These are phyloP conservation scores for Puffinus mauretanicus DNA, from an alignment of 2,113 vertebrate species.

Conservation along the genomic window DNA sequence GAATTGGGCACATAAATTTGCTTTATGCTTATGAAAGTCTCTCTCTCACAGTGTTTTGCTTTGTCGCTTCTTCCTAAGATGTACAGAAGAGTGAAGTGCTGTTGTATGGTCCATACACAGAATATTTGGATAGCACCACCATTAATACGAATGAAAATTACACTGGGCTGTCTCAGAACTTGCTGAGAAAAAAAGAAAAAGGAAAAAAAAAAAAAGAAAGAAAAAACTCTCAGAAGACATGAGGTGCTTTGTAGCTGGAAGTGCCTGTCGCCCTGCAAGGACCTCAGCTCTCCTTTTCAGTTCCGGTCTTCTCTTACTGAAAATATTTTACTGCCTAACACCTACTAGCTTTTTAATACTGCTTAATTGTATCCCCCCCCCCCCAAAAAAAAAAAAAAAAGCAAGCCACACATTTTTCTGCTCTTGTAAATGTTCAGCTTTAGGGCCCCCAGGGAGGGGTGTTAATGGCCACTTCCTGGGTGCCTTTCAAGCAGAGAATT, in stretches of 20 bases:
- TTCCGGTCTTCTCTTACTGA: not conserved
- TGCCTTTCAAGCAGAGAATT: slow-evolving; percentile 7
- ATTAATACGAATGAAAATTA: slow-evolving; percentile 1
- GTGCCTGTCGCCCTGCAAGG: not conserved
- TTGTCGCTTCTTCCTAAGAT: not conserved
- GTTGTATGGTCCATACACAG: not conserved
- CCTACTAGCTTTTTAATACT: not conserved
- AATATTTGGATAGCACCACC: not conserved
- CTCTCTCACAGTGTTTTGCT: not conserved
- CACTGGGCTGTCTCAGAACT: not conserved
- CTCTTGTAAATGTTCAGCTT: not conserved
- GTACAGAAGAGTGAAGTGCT: not conserved
- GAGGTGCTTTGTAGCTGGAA: slow-evolving; percentile 6
- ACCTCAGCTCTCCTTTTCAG: not conserved
- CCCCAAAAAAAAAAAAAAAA: not conserved
- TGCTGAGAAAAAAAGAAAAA: not conserved
- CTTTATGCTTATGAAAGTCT: not conserved
- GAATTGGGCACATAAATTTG: not conserved
- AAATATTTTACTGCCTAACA: not conserved
- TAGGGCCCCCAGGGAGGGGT: not conserved
- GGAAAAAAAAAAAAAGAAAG: not conserved
- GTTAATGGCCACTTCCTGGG: not conserved
- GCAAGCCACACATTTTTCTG: not conserved
- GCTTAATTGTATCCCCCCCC: not conserved
- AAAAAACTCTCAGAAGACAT: not conserved